These are phyloP conservation scores for Apotomis turbidana DNA, from an alignment of 2,888 invertebrate genomes.

Conservation along the genomic window DNA sequence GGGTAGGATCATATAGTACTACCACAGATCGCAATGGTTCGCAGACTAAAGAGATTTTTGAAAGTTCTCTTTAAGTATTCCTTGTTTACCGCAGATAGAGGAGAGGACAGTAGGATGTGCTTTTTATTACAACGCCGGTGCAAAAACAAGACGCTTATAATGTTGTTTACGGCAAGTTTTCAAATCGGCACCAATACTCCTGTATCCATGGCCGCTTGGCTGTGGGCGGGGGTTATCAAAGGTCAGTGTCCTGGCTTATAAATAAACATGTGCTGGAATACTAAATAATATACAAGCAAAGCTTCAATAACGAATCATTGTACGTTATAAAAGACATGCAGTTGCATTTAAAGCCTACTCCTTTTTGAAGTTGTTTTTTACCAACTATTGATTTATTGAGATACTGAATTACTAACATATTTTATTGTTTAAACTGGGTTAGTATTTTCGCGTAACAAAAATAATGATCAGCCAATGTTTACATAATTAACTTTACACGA, in stretches of 20 bases:
- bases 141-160: constrained; percentile 4
- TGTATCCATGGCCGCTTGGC: not conserved
- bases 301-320: no score
- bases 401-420: no score
- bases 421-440: no score
- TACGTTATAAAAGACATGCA: no score
- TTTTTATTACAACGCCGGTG: constrained; percentile 12
- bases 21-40: no score
- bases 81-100: constrained; percentile 12
- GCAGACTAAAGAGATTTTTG: not conserved
- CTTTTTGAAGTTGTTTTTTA: no score
- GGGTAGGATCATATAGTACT: no score
- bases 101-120: constrained; percentile 11
- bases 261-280: not conserved
- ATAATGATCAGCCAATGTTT: not conserved
- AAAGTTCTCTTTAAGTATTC: not conserved
- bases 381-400: no score
- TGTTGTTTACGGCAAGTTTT: constrained; percentile 6
- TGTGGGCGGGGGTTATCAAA: constrained; percentile 20
- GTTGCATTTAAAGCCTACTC: no score
- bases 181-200: constrained; percentile 10
- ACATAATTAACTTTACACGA: not conserved
- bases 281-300: no score
- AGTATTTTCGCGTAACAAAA: not conserved
- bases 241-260: constrained; percentile 20